These are phyloP conservation scores for Urocyon cinereoargenteus DNA, from an alignment of 2,797 vertebrate species.

Conservation along the genomic window DNA sequence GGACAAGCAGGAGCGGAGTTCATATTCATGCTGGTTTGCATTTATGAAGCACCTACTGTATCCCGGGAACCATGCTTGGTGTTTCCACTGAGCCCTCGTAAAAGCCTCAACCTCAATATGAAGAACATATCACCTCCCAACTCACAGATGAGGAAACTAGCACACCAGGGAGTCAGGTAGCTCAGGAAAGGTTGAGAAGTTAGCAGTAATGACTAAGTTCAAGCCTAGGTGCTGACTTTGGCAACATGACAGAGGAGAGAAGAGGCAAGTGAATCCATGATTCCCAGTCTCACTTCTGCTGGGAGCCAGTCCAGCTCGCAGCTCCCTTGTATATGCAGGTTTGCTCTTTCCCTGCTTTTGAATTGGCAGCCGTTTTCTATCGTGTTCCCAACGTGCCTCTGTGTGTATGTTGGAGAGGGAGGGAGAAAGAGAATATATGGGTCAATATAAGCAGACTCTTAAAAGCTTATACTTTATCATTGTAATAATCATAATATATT, in stretches of 20 bases:
- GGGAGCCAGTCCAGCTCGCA: constrained; percentile 10
- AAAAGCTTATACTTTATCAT: constrained; percentile 85
- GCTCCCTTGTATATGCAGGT: neutral
- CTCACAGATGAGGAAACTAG: constrained; percentile 15
- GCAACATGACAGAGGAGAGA: neutral
- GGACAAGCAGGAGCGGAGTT: rapidly evolving
- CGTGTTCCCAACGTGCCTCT: constrained; percentile 67
- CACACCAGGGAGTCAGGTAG: neutral
- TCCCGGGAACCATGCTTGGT: too few relatives aligned
- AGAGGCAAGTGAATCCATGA: neutral
- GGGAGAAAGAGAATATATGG: constrained; percentile 83
- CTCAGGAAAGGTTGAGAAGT: neutral
- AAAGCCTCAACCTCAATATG: neutral
- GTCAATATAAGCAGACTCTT: constrained; percentile 84
- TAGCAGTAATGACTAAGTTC: neutral
- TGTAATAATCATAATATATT: constrained; percentile 86
- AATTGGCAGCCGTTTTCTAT: constrained; percentile 73
- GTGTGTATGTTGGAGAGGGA: constrained; percentile 66
- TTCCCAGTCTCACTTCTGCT: neutral
- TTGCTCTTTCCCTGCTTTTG: constrained; percentile 64
- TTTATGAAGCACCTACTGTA: neutral
- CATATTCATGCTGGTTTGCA: neutral
- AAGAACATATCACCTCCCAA: neutral
- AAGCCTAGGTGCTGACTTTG: neutral
- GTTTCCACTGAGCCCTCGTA: neutral